Evolutionary conservation across 2,888 invertebrate species (phyloP).

Genomic region (Xestia rhomboidea): DNA sequence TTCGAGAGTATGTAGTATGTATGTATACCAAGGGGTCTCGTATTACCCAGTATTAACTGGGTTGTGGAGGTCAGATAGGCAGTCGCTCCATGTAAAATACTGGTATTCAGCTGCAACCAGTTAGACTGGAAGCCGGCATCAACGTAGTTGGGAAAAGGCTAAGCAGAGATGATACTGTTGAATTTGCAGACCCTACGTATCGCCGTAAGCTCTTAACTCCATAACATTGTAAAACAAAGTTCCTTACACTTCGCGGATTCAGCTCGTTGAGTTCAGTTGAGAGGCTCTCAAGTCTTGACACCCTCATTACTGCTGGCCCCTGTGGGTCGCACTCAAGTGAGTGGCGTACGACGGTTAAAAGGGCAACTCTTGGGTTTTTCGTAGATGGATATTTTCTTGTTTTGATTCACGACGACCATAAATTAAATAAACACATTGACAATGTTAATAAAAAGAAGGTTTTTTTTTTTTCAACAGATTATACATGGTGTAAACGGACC

Average conservation of each 20-base stretch:
- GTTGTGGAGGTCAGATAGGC: no score
- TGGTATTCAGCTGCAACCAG: no score
- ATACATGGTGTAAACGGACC: no score
- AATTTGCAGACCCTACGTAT: background rate
- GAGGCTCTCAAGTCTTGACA: conserved; percentile 31
- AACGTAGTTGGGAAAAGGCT: no score
- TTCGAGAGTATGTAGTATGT: no score
- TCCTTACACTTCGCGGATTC: conserved; percentile 36
- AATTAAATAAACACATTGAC: background rate
- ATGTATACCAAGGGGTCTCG: no score
- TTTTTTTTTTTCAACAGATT: background rate
- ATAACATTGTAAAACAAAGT: conserved; percentile 38
- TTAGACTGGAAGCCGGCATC: no score
- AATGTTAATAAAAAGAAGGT: background rate
- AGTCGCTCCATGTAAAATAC: no score
- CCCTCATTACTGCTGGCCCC: conserved; percentile 58
- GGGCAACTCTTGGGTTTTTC: conserved; percentile 6
- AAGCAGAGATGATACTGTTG: background rate
- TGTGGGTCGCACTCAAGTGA: conserved; percentile 36
- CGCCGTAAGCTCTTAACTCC: background rate
- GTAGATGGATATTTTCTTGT: background rate
- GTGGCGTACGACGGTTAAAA: conserved; percentile 20
- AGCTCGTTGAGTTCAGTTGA: conserved; percentile 51
- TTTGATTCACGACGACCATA: background rate
- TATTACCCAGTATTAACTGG: no score